Evolutionary conservation across 2,113 vertebrate species (phyloP), one percentile per base, ranked within the genome.

Genomic region (Dromas ardeola): DNA sequence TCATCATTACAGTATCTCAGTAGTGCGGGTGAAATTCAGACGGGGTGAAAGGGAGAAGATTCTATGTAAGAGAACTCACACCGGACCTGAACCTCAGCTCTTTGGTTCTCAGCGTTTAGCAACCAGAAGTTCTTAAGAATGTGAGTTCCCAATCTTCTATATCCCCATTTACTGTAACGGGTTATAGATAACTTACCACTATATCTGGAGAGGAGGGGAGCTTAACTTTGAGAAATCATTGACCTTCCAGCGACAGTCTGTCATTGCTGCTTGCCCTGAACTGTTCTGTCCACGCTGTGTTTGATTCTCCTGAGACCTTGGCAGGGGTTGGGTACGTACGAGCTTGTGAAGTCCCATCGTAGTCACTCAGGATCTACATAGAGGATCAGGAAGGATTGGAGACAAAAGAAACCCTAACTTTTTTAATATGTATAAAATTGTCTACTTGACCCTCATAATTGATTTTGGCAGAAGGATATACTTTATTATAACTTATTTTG

Each of bases 401-500:
- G 86, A 72, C 65, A 89, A 82, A 93, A 89, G 53, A 91, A 94
- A 47, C 52, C 32, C 52, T 81, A 52, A 69, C 34, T 55, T 81
- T 65, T 76, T 30, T 0, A 84, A 58, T 96, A 61, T 87, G 77
- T 90, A 53, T 67, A 90, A 96, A 89, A 82, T 67, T 58, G 71
- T 81, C 86, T 88, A 59, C 67, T 83, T 93, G 88, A 97, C 92
- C 92, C 86, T 70, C 80, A 43, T 81, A 81, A 90, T 77, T 85
- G 92, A 95, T 96, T 94, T 92, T 84, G 95, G 97, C 92, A 93
- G 97, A 98, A 98, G 98, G 97, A 98, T 98, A 98, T 98, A 98
- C 97, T 98, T 98, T 98, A 97, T 98, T 97, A 88, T 98, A 98
- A 98, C 97, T 98, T 98, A 98, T 98, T 98, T 98, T 98, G 93